Evolutionary conservation across 2,113 vertebrate genomes (phyloP).

Genomic region (Protobothrops mucrosquamatus): DNA sequence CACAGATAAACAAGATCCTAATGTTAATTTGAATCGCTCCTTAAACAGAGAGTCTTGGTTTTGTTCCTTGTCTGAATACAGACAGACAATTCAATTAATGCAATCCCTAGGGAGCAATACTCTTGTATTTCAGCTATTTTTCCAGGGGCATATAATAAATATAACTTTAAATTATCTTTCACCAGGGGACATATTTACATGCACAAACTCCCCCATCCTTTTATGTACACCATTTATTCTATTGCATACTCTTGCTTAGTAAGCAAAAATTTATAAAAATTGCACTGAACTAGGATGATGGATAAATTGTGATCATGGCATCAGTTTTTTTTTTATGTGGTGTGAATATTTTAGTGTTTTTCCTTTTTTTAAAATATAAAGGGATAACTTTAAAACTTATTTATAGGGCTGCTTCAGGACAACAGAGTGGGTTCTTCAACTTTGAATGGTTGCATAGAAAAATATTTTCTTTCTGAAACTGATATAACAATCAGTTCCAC

Average conservation of each 20-base stretch:
- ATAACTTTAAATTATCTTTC: conserved; percentile 36
- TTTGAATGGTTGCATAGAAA: neutral
- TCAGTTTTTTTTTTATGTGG: too few relatives aligned
- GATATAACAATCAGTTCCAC: neutral
- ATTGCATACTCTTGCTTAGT: conserved; percentile 38
- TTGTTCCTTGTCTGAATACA: conserved; percentile 50
- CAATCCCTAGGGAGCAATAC: conserved; percentile 39
- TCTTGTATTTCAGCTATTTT: conserved; percentile 58
- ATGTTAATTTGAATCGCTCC: conserved; percentile 35
- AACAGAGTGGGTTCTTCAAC: neutral
- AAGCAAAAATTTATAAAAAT: neutral
- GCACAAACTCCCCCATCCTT: neutral
- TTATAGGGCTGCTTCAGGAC: neutral
- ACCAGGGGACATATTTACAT: neutral
- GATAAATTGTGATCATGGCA: neutral
- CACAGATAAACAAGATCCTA: conserved; percentile 37
- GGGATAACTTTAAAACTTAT: neutral
- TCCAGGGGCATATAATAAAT: conserved; percentile 52
- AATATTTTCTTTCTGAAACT: neutral
- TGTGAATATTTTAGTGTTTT: neutral
- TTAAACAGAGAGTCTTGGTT: conserved; percentile 17
- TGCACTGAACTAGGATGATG: neutral
- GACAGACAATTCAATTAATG: conserved; percentile 63
- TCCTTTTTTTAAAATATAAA: neutral
- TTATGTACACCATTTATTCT: conserved; percentile 35